Evolutionary conservation across 2,113 vertebrate genomes (phyloP).

Genomic region (Hyla sarda): DNA sequence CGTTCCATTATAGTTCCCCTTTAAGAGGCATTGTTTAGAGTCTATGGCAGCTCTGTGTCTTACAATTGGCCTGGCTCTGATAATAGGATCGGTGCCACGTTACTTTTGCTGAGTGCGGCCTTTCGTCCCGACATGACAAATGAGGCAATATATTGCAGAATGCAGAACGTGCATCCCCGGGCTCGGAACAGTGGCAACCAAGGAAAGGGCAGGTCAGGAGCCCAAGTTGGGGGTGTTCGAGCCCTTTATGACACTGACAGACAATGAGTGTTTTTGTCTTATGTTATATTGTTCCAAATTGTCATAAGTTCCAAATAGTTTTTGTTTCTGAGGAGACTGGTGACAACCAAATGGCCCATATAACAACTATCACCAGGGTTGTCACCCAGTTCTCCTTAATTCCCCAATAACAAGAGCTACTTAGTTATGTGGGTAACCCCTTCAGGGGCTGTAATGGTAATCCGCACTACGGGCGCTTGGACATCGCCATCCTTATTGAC

Average conservation of each 20-base stretch:
- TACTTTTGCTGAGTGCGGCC: slow-evolving; percentile 42
- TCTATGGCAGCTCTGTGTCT: not conserved
- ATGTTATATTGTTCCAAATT: not conserved
- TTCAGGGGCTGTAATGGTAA: too few relatives aligned
- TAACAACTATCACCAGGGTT: too few relatives aligned
- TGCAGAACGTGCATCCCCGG: not conserved
- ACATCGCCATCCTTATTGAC: too few relatives aligned
- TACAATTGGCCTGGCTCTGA: not conserved
- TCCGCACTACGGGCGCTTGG: too few relatives aligned
- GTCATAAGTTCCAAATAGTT: not conserved
- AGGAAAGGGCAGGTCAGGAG: not conserved
- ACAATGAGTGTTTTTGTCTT: not conserved
- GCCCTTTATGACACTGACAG: not conserved
- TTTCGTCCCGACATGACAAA: slow-evolving; percentile 39
- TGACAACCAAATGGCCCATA: too few relatives aligned
- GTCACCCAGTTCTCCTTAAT: too few relatives aligned
- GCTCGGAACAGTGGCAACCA: not conserved
- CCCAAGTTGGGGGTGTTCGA: not conserved
- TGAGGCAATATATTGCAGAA: slow-evolving; percentile 36
- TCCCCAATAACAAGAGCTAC: too few relatives aligned
- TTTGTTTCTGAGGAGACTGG: not conserved
- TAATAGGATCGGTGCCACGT: slow-evolving; percentile 10
- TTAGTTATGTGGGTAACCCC: too few relatives aligned
- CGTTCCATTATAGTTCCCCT: not conserved
- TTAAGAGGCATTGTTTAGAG: not conserved